These are phyloP conservation scores for Blastobasis adustella DNA, from an alignment of 2,888 invertebrate species.

Conservation along the genomic window DNA sequence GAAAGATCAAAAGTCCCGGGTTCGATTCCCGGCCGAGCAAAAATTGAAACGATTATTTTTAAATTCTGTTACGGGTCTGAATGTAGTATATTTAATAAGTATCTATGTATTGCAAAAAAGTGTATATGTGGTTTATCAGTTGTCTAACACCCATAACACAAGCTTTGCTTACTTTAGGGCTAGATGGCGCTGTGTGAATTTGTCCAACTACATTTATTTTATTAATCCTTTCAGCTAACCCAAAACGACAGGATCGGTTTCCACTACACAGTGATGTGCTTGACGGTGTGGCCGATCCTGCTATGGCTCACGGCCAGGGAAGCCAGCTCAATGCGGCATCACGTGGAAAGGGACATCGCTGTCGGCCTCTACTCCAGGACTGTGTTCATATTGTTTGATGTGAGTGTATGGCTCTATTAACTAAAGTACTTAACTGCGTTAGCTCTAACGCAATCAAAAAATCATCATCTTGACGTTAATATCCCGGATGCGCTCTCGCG, in stretches of 20 bases:
- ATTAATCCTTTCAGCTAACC: constrained; percentile 65
- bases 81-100: too few species aligned
- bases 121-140: too few species aligned
- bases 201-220: too few species aligned
- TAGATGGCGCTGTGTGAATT: too few species aligned
- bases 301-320: constrained; percentile 77
- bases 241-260: constrained; percentile 89
- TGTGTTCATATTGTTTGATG: constrained; percentile 78
- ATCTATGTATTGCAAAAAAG: too few species aligned
- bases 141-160: too few species aligned
- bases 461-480: not conserved
- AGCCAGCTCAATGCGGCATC: constrained; percentile 71
- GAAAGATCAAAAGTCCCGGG: too few species aligned
- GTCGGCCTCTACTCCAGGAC: constrained; percentile 87
- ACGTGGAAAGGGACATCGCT: constrained; percentile 86
- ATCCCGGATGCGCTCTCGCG: too few species aligned
- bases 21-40: too few species aligned
- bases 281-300: constrained; percentile 86
- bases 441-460: not conserved
- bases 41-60: too few species aligned
- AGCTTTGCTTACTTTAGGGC: too few species aligned
- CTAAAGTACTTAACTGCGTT: not conserved
- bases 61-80: too few species aligned
- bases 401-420: not conserved
- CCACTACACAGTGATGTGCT: constrained; percentile 87